phyloP scores from a whole-genome alignment of 2,888 invertebrate genomes.

The Brachyopa scutellaris region DNA sequence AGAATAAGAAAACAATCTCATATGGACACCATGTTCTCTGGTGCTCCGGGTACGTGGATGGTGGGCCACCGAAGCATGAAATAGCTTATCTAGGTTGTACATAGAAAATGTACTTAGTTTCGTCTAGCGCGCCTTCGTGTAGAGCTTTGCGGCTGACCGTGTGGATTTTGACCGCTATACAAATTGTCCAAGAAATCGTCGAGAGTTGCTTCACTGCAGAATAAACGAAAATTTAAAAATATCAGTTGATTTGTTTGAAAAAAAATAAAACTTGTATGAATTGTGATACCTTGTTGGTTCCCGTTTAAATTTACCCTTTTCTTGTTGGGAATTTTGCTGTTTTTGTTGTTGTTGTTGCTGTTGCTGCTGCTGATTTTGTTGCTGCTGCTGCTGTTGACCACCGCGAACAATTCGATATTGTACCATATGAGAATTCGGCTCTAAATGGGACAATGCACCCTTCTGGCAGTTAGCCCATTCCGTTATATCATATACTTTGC shows the following conservation, averaged over 20 bases:
- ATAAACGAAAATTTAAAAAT: neutral
- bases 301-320: constrained; percentile 75
- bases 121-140: constrained; percentile 79
- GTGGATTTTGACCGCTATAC: constrained; percentile 81
- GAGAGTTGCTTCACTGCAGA: constrained; percentile 79
- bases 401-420: constrained; percentile 84
- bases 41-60: constrained; percentile 21
- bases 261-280: neutral
- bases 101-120: constrained; percentile 75
- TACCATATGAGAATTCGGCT: constrained; percentile 95
- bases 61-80: constrained; percentile 28
- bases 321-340: constrained; percentile 73
- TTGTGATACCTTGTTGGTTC: constrained; percentile 73
- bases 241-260: no score
- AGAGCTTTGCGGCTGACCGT: constrained; percentile 75
- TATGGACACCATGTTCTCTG: constrained; percentile 37
- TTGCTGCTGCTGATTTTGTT: constrained; percentile 76
- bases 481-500: constrained; percentile 96
- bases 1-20: constrained; percentile 6
- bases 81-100: constrained; percentile 17
- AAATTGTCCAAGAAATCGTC: constrained; percentile 81
- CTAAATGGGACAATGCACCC: constrained; percentile 86
- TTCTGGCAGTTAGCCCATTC: constrained; percentile 97
- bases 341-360: constrained; percentile 76
- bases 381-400: constrained; percentile 80